A percentile compares a stretch with the other conserved stretches of the same genome.
Conservation (phyloP, 2,888 invertebrate genomes). For the Ariolimax columbianus region DNA sequence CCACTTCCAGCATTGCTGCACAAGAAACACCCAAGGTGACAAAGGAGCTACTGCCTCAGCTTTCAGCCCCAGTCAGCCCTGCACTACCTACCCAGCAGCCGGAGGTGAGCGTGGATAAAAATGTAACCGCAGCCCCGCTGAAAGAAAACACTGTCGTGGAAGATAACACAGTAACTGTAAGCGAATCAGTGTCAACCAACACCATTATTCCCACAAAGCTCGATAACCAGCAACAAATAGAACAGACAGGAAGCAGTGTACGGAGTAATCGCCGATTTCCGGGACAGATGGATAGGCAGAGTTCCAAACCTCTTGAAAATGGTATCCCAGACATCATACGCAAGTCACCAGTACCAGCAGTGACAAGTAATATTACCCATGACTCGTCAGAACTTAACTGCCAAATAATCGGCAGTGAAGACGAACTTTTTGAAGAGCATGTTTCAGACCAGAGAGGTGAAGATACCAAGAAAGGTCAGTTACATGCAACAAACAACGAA, state of each 20-base stretch:
- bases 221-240: conserved; percentile 23
- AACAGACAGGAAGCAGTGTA: neutral
- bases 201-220: neutral
- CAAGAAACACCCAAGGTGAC: neutral
- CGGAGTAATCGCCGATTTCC: neutral
- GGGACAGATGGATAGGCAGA: conserved; percentile 8
- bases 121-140: neutral
- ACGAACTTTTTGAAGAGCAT: conserved; percentile 3
- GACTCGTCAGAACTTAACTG: neutral
- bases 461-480: conserved; percentile 1
- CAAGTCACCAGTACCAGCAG: neutral
- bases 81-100: neutral
- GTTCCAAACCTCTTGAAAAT: conserved; percentile 36
- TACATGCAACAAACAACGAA: neutral
- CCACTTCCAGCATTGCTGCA: neutral
- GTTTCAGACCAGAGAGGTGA: conserved; percentile 2
- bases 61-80: neutral
- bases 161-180: neutral
- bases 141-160: neutral
- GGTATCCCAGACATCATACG: neutral
- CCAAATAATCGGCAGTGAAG: conserved; percentile 10
- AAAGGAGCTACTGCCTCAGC: neutral
- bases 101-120: neutral
- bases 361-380: neutral
- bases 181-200: neutral